These are phyloP conservation scores for Narcine bancroftii DNA, from an alignment of 2,113 vertebrate genomes.

Conservation along the genomic window DNA sequence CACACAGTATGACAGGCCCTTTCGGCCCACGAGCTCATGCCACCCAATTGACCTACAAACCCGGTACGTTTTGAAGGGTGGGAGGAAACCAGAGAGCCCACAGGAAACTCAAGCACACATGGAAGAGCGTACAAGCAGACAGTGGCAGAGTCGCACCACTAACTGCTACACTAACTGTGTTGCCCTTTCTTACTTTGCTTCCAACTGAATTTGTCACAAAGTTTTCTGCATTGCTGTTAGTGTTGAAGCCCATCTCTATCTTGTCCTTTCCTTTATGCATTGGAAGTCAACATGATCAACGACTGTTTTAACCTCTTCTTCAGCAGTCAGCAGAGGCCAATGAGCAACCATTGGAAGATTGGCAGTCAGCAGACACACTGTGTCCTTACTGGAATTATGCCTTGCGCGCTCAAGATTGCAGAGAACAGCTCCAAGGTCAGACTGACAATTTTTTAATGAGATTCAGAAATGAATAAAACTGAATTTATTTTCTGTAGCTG, in stretches of 20 bases:
- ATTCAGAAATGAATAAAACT: neutral
- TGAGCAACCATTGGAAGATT: neutral
- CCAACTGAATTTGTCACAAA: neutral
- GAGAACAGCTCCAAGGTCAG: neutral
- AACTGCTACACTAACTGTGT: no score
- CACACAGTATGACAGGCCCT: no score
- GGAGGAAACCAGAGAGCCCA: no score
- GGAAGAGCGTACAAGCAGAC: no score
- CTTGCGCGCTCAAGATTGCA: neutral
- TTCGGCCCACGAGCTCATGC: no score
- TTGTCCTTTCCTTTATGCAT: neutral
- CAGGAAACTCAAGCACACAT: no score
- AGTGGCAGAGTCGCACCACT: no score
- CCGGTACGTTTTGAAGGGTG: no score
- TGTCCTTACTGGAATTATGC: neutral
- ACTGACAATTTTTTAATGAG: neutral
- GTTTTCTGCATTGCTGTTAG: neutral
- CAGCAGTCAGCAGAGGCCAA: neutral
- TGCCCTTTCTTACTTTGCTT: no score
- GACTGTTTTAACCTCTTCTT: neutral
- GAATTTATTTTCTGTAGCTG: neutral
- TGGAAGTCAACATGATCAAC: neutral
- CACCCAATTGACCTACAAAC: no score
- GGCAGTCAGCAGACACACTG: neutral
- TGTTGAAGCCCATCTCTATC: neutral